A percentile compares a stretch with the other conserved stretches of the same genome.
Conservation (phyloP, 92 coral and sea anemone genomes). For the Epizoanthus illoricatus region DNA sequence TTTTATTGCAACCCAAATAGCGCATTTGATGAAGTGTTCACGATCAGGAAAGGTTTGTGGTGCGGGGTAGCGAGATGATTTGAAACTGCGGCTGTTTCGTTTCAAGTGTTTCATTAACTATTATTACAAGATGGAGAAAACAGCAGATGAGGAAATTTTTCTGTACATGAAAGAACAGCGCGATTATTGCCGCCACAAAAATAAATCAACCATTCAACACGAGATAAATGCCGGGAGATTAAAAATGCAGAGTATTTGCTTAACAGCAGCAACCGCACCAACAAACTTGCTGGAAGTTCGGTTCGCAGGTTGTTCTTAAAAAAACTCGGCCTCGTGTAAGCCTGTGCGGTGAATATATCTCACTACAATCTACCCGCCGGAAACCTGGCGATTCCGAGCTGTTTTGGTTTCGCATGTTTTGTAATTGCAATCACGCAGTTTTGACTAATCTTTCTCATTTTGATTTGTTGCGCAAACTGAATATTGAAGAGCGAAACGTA, state of each 20-base stretch:
- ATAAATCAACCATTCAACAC: slow-evolving; percentile 12
- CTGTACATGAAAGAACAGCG: slow-evolving; percentile 9
- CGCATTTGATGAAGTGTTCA: background rate
- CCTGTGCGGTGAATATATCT: background rate
- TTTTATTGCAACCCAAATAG: background rate
- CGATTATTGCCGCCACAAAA: slow-evolving; percentile 2
- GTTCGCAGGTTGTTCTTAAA: background rate
- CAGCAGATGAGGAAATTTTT: slow-evolving; percentile 2
- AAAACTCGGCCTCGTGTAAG: background rate
- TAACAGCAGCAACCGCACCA: slow-evolving; percentile 12
- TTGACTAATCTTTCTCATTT: slow-evolving; percentile 7
- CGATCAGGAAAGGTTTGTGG: background rate
- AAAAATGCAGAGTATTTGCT: slow-evolving; percentile 34
- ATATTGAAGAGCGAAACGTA: slow-evolving; percentile 46
- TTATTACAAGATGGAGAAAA: background rate
- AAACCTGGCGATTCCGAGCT: too few relatives aligned
- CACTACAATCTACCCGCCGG: background rate
- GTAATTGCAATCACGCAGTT: slow-evolving; percentile 40
- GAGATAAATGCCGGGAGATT: slow-evolving; percentile 20
- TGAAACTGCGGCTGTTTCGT: slow-evolving; percentile 10
- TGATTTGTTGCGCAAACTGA: slow-evolving; percentile 55
- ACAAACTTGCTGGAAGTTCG: slow-evolving; percentile 7
- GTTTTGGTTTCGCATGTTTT: slow-evolving; percentile 15
- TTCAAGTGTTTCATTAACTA: background rate
- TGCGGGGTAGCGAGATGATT: background rate